Percentiles rank a stretch among this genome's conserved stretches.
These are phyloP conservation scores for Actenoides lindsayi DNA, from an alignment of 2,113 vertebrate genomes.

Conservation along the genomic window DNA sequence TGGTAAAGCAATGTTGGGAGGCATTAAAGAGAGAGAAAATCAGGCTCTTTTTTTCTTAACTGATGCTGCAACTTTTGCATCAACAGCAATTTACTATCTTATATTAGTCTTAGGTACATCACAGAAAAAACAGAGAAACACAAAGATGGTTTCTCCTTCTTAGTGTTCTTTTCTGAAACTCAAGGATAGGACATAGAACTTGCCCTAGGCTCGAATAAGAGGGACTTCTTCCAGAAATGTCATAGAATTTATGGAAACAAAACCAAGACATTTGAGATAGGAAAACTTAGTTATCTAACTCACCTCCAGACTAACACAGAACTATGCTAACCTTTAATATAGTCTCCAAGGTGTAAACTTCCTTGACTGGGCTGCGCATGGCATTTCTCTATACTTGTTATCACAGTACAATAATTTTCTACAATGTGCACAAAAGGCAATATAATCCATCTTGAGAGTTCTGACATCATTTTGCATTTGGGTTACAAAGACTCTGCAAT, in stretches of 20 bases:
- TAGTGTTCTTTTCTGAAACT: not conserved
- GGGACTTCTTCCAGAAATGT: not conserved
- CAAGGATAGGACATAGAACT: not conserved
- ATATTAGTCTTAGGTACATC: not conserved
- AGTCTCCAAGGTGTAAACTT: not conserved
- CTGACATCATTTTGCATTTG: not conserved
- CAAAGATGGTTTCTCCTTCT: not conserved
- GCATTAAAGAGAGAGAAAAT: not conserved
- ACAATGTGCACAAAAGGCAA: not conserved
- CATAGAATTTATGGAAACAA: not conserved
- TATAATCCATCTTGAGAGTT: not conserved
- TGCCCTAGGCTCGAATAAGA: not conserved
- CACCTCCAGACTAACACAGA: not conserved
- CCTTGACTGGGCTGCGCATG: not conserved
- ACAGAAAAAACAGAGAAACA: not conserved
- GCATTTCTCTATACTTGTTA: not conserved
- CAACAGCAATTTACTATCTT: not conserved
- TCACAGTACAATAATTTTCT: not conserved
- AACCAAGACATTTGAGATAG: not conserved
- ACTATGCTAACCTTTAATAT: not conserved
- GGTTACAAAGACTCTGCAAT: not conserved
- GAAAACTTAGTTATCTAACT: not conserved
- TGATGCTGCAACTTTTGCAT: not conserved
- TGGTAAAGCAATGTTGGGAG: not conserved
- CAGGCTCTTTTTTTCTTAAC: not conserved